Conservation (phyloP, 1,140 invertebrate genomes). For the Aphis gossypii region DNA sequence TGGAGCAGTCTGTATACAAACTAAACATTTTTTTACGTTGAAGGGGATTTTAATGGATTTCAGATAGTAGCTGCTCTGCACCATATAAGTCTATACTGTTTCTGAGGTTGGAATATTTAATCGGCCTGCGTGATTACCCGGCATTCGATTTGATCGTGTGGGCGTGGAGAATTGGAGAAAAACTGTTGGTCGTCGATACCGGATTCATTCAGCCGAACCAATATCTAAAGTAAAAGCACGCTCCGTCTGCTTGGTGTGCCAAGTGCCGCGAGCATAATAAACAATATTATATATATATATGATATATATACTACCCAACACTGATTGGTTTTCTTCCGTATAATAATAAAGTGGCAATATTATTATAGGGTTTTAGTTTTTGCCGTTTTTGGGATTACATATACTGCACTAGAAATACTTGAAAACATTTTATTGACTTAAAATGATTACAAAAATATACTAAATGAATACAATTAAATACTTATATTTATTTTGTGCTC, state of each 20-base stretch:
- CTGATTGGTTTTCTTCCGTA: neutral
- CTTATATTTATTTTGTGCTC: neutral
- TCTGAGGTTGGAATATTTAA: constrained; percentile 24
- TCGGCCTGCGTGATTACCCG: constrained; percentile 43
- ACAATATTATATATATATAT: neutral
- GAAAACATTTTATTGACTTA: neutral
- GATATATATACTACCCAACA: neutral
- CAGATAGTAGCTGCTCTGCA: neutral
- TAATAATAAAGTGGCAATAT: neutral
- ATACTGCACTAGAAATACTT: neutral
- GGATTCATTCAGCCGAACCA: constrained; percentile 33
- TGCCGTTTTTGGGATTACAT: neutral
- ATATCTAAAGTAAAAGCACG: constrained; percentile 20
- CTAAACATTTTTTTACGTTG: neutral
- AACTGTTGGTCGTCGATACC: constrained; percentile 28
- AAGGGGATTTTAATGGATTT: neutral
- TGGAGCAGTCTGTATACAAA: neutral
- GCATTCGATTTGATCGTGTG: constrained; percentile 44
- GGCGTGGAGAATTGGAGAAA: constrained; percentile 48
- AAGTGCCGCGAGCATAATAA: neutral
- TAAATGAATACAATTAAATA: neutral
- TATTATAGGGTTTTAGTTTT: neutral
- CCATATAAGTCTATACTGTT: constrained; percentile 24
- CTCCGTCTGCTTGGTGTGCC: neutral
- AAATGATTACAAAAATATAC: neutral